Evolutionary conservation across 2,888 invertebrate genomes (phyloP).

Genomic region (Drosophila mayaguana): DNA sequence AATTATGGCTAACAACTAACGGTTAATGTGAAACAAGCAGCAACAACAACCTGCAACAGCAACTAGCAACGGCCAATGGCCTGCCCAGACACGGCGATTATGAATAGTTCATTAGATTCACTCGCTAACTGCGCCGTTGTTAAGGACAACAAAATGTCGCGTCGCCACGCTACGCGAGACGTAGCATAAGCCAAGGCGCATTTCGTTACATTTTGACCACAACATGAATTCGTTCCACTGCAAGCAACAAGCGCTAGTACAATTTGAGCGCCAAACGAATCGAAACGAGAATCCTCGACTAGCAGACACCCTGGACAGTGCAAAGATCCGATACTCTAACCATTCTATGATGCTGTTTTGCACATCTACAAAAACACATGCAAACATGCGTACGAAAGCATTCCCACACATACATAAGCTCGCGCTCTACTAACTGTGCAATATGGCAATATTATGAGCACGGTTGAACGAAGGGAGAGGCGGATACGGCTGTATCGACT

Average conservation of each 20-base stretch:
- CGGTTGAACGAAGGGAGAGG: too few relatives aligned
- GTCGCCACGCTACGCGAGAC: slow-evolving; percentile 1
- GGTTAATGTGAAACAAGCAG: slow-evolving; percentile 24
- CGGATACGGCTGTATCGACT: too few relatives aligned
- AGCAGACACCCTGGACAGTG: too few relatives aligned
- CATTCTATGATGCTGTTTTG: too few relatives aligned
- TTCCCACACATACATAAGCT: too few relatives aligned
- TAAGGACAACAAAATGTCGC: slow-evolving; percentile 25
- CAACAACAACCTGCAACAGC: background rate
- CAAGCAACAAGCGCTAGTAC: slow-evolving; percentile 17
- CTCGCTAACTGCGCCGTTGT: slow-evolving; percentile 62
- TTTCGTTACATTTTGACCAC: slow-evolving; percentile 10
- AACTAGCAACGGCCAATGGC: slow-evolving; percentile 44
- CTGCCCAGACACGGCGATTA: slow-evolving; percentile 44
- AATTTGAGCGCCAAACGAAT: background rate
- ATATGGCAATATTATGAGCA: too few relatives aligned
- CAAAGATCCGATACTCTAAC: too few relatives aligned
- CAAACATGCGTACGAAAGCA: too few relatives aligned
- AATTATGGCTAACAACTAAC: slow-evolving; percentile 45
- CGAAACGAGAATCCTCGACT: too few relatives aligned
- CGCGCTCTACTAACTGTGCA: too few relatives aligned
- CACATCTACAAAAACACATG: too few relatives aligned
- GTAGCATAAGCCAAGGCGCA: slow-evolving; percentile 25
- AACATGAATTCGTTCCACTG: background rate
- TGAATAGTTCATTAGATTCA: slow-evolving; percentile 64